Evolutionary conservation across 2,888 invertebrate species (phyloP).

Genomic region (Epinotia brunnichana): DNA sequence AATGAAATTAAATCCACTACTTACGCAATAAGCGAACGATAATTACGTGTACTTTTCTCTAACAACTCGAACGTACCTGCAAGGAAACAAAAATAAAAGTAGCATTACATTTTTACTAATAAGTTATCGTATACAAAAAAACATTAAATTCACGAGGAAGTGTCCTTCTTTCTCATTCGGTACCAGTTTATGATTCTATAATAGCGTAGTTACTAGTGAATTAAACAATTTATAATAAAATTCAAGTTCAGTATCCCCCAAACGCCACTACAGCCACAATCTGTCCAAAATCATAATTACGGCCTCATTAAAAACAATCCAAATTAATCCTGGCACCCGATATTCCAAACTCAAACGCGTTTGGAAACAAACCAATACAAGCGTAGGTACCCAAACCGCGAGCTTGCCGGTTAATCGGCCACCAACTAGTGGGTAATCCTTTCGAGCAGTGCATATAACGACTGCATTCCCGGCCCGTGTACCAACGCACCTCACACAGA

Average conservation of each 20-base stretch:
- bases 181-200: not conserved
- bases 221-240: not conserved
- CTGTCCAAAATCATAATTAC: not conserved
- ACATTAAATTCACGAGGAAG: not conserved
- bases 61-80: slow-evolving; percentile 78
- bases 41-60: slow-evolving; percentile 72
- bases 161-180: not conserved
- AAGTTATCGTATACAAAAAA: not conserved
- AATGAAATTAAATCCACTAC: slow-evolving; percentile 71
- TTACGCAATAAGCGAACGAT: slow-evolving; percentile 73
- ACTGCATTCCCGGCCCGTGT: slow-evolving; percentile 66
- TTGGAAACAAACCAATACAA: slow-evolving; percentile 70
- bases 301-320: slow-evolving; percentile 45
- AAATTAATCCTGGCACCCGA: slow-evolving; percentile 60
- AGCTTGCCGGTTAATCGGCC: slow-evolving; percentile 74
- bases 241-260: not conserved
- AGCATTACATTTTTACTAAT: slow-evolving; percentile 9
- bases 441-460: slow-evolving; percentile 78
- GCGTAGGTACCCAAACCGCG: slow-evolving; percentile 69
- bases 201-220: not conserved
- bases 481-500: slow-evolving; percentile 58
- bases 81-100: slow-evolving; percentile 54
- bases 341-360: slow-evolving; percentile 65
- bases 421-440: slow-evolving; percentile 77
- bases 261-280: not conserved